Conservation (phyloP, 2,888 invertebrate genomes). For the Thymelicus acteon region DNA sequence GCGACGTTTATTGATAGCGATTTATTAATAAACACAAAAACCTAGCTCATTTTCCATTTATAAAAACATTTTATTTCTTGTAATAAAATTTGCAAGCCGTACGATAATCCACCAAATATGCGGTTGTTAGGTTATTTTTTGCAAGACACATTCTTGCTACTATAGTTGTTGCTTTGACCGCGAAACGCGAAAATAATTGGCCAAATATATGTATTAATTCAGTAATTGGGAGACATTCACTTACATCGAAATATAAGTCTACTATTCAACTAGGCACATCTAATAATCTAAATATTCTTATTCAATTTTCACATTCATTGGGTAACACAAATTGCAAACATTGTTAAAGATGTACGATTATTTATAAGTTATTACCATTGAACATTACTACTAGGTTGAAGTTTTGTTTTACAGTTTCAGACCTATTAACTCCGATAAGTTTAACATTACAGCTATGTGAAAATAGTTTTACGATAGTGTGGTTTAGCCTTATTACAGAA, state of each 20-base stretch:
- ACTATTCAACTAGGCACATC: too few species aligned
- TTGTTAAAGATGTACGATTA: too few species aligned
- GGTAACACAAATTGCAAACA: too few species aligned
- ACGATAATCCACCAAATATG: conserved; percentile 6
- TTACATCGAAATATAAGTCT: not conserved
- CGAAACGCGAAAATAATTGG: not conserved
- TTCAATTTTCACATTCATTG: too few species aligned
- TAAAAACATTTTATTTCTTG: conserved; percentile 2
- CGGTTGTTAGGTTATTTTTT: conserved; percentile 1
- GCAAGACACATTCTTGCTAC: not conserved
- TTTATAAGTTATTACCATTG: too few species aligned
- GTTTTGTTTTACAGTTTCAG: too few species aligned
- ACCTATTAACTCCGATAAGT: too few species aligned
- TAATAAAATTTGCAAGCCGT: conserved; percentile 9
- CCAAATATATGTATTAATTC: not conserved
- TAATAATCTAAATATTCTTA: too few species aligned
- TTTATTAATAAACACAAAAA: conserved; percentile 39
- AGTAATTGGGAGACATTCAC: not conserved
- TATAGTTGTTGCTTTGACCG: not conserved
- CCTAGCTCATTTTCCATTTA: not conserved
- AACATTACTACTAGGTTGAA: too few species aligned
- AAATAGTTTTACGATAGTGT: too few species aligned
- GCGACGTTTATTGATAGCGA: conserved; percentile 74
- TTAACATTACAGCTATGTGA: too few species aligned
- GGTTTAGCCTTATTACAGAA: too few species aligned